Conservation (phyloP, 2,888 invertebrate genomes). For the Trachelus tabidus region DNA sequence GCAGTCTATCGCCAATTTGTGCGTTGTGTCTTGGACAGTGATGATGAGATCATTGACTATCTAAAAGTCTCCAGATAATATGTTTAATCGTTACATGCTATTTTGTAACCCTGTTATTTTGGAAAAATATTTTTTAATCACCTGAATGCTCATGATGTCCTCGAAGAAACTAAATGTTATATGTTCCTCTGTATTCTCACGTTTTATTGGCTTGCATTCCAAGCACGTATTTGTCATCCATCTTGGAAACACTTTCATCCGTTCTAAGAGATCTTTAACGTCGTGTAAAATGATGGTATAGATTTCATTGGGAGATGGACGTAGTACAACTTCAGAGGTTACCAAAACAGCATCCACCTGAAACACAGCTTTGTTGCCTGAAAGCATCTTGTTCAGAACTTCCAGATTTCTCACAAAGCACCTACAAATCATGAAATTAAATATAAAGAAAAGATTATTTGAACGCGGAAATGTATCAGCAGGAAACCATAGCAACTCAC, state of each 20-base stretch:
- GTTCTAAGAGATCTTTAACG: slow-evolving; percentile 81
- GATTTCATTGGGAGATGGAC: slow-evolving; percentile 81
- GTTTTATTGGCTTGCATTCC: slow-evolving; percentile 74
- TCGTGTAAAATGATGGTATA: slow-evolving; percentile 81
- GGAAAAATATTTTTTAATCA: slow-evolving; percentile 45
- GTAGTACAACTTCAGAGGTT: slow-evolving; percentile 80
- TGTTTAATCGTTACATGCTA: not conserved
- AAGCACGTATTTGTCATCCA: slow-evolving; percentile 89
- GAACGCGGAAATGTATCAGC: not conserved
- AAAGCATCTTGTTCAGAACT: slow-evolving; percentile 73
- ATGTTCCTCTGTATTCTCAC: slow-evolving; percentile 71
- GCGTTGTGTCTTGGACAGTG: slow-evolving; percentile 76
- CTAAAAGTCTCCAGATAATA: slow-evolving; percentile 45
- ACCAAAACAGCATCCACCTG: slow-evolving; percentile 82
- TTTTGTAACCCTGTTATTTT: not conserved
- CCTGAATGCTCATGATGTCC: slow-evolving; percentile 75
- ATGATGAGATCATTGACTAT: slow-evolving; percentile 76
- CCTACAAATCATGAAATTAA: slow-evolving; percentile 25
- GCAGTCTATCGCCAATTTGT: slow-evolving; percentile 75
- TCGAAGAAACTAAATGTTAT: slow-evolving; percentile 83
- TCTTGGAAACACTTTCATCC: slow-evolving; percentile 81
- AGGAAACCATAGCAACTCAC: slow-evolving; percentile 56
- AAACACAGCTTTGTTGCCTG: slow-evolving; percentile 74
- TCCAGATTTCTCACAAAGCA: slow-evolving; percentile 74
- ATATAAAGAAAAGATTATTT: not conserved